Evolutionary conservation across 2,797 vertebrate genomes (phyloP), one percentile per base, ranked within the genome.

Genomic region (Etheostoma perlongum): DNA sequence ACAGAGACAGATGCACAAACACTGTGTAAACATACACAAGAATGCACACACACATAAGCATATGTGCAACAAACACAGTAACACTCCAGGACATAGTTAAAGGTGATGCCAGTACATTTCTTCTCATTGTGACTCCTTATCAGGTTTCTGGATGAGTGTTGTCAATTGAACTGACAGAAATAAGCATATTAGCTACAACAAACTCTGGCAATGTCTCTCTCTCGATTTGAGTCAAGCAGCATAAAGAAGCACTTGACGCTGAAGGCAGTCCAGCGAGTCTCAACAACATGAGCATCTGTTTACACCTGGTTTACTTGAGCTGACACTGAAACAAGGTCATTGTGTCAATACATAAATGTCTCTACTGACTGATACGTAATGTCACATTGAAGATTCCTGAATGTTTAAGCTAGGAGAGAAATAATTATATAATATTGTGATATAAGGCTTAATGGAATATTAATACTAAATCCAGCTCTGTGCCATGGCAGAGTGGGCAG

Each of bases 151-250:
- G 89, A 87, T 85, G 86, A 91, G 81, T 65, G 78, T 88, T 94
- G 93, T 92, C 91, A 92, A 86, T 87, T 86, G 86, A 82, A 78
- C 67, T 78, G 93, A 92, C 93, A 93, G 90, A 92, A 92, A 92
- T 91, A 85, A 90, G 89, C 87, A 87, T 77, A 91, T 89, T 93
- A 90, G 89, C 85, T 67, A 63, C 76, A 86, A 93, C 86, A 82
- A 80, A 83, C 81, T 90, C 88, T 90, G 93, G 91, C 90, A 91
- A 89, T 70, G 82, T 91, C 92, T 91, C 91, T 81, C 64, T 85
- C 87, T 91, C 83, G 44, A 91, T 92, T 88, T 86, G 78, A 91
- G 73, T 89, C 51, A 70, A 78, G 81, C 76, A 71, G 77, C 85
- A 72, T 67, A 72, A 83, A 85, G 79, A 76, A 74, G 81, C 73